These are phyloP conservation scores for Merodon equestris DNA, from an alignment of 2,888 invertebrate genomes.

Conservation along the genomic window DNA sequence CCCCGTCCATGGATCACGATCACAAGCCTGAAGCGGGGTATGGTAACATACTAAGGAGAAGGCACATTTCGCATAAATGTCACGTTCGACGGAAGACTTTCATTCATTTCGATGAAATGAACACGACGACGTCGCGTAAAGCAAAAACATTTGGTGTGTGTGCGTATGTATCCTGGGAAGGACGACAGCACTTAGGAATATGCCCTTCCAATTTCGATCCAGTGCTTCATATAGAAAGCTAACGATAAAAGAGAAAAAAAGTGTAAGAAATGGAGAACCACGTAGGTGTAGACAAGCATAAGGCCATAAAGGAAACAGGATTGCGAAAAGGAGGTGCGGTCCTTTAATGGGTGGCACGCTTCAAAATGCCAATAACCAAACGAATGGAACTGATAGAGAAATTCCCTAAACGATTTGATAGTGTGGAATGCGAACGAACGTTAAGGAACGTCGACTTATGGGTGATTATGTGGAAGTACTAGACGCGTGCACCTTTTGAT, in stretches of 20 bases:
- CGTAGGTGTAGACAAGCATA: conserved; percentile 10
- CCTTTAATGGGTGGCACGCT: conserved; percentile 49
- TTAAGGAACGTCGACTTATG: conserved; percentile 15
- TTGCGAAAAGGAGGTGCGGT: conserved; percentile 20
- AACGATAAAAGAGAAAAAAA: conserved; percentile 14
- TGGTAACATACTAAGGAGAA: too few relatives aligned
- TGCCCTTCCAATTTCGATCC: conserved; percentile 53
- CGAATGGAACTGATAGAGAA: conserved; percentile 65
- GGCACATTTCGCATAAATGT: conserved; percentile 77
- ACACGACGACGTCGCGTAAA: conserved; percentile 28
- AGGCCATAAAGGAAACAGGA: too few relatives aligned
- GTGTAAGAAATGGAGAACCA: conserved; percentile 17
- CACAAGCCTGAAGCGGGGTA: conserved; percentile 19
- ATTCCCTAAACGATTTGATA: conserved; percentile 65
- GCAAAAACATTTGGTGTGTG: not conserved
- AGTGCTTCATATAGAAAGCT: conserved; percentile 19
- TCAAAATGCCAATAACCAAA: conserved; percentile 63
- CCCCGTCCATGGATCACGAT: too few relatives aligned
- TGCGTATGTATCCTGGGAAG: not conserved
- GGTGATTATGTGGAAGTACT: too few relatives aligned
- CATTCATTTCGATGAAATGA: conserved; percentile 64
- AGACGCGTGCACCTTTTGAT: conserved; percentile 5
- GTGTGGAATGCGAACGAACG: conserved; percentile 41
- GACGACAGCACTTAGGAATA: conserved; percentile 59
- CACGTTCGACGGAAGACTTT: conserved; percentile 75